Percentiles rank a stretch among this genome's conserved stretches.
phyloP scores from a whole-genome alignment of 2,888 invertebrate genomes.

The Dioctria rufipes region DNA sequence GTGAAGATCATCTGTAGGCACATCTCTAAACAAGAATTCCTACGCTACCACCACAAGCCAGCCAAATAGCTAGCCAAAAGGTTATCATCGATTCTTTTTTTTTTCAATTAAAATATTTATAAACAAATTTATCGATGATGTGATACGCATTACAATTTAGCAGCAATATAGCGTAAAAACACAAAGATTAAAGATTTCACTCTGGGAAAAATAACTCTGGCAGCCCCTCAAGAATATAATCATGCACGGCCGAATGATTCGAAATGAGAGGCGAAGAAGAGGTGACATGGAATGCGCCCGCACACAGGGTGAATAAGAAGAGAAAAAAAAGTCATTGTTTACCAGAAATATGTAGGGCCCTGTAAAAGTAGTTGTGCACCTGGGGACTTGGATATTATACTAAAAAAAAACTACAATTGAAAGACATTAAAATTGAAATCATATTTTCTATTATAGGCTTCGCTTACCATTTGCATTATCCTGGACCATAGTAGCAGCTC shows the following conservation, averaged over 20 bases:
- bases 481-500: conserved; percentile 92
- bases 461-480: conserved; percentile 74
- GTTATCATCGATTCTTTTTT: background rate
- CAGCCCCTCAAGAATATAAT: conserved; percentile 36
- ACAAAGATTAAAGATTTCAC: background rate
- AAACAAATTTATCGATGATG: conserved; percentile 22
- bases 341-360: conserved; percentile 18
- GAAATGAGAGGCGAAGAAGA: conserved; percentile 35
- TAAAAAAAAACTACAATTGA: background rate
- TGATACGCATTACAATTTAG: background rate
- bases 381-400: background rate
- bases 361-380: background rate
- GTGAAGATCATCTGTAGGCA: no score
- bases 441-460: background rate
- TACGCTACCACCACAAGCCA: background rate
- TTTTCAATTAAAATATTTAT: background rate
- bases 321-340: conserved; percentile 29
- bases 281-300: conserved; percentile 52
- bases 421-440: background rate
- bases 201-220: conserved; percentile 1
- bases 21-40: background rate
- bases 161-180: background rate
- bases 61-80: background rate
- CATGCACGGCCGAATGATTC: conserved; percentile 44
- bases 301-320: conserved; percentile 42